Base-by-base conservation (phyloP, 2,797 vertebrate genomes). In the Cephalopachus bancanus region DNA sequence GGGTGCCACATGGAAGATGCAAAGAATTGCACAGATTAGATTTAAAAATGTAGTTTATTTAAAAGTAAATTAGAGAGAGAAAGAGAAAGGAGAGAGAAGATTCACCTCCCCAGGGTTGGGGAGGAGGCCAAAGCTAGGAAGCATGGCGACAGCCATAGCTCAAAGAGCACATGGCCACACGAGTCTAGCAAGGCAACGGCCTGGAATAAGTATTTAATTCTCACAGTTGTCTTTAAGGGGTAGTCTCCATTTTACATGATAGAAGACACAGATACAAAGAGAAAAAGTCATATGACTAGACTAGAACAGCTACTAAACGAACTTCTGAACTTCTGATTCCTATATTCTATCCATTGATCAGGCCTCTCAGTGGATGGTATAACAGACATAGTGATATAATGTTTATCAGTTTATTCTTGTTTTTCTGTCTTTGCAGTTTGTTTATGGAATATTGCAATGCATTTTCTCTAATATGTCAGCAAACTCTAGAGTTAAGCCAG, bases 351-450 rank as follows among this genome's bases (percentile, higher is more conserved):
- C 28, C n/a, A 71, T 76, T 86, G 67, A 22, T 49, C 5, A 80
- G 44, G 4, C 20, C 84, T 84, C 26, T 83, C 74, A 89, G 62
- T 72, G 11, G 65, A 60, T 74, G 19, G 81, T 33, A 49, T 64
- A 71, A 78, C 49, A 80, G 67, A 83, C 12, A 64, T 12, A 87
- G 53, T 83, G 26, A 75, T 65, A 44, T 26, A 83, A 49, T 67
- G 1, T 30, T 79, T 89, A 78, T 75, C 26, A 37, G 49, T 92
- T 95, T 81, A 12, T 65, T 71, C 20, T 90, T 72, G 92, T 96
- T 59, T 95, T 98, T 94, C 91, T 97, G 93, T 96, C 59, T 97
- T 98, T 97, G 74, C 84, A 97, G 11, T 97, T 97, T 95, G 78
- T 97, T 72, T 97, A 84, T 96, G 95, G 55, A 59, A 94, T 92